Conservation (phyloP, 1,140 invertebrate species). For the Rhyacophila brunnea region DNA sequence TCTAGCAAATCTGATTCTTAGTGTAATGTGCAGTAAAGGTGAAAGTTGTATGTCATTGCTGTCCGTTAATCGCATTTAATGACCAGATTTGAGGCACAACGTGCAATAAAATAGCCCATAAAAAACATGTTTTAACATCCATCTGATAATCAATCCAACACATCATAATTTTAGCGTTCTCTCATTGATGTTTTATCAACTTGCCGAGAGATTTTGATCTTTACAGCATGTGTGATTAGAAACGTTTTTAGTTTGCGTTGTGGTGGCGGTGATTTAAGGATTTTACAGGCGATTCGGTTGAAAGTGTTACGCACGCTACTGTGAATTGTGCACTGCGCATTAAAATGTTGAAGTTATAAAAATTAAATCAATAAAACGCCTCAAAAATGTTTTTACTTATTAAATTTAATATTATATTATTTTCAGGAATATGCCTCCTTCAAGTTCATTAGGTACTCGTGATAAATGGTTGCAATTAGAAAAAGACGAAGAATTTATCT, state of each 20-base stretch:
- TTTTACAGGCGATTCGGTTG: slow-evolving; percentile 2
- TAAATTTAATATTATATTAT: no score
- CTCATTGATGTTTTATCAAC: neutral
- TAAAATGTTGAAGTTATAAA: no score
- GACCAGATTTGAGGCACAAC: neutral
- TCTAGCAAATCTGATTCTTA: no score
- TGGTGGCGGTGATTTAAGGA: neutral
- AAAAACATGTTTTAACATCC: slow-evolving; percentile 57
- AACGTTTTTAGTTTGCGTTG: neutral
- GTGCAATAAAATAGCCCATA: slow-evolving; percentile 23
- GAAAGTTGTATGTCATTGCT: no score
- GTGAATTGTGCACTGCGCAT: slow-evolving; percentile 11
- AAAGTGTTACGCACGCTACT: slow-evolving; percentile 22
- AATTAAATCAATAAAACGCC: no score
- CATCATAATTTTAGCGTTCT: slow-evolving; percentile 56
- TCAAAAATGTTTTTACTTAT: no score
- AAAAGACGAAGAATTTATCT: no score
- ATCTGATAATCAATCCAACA: slow-evolving; percentile 59
- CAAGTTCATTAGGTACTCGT: no score
- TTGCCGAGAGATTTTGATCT: neutral
- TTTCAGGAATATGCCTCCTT: no score
- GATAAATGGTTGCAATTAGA: no score
- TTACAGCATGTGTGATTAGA: neutral
- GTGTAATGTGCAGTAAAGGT: no score
- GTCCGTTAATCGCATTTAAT: no score